Evolutionary conservation across 1,140 invertebrate genomes (phyloP).

Genomic region (Plodia interpunctella): DNA sequence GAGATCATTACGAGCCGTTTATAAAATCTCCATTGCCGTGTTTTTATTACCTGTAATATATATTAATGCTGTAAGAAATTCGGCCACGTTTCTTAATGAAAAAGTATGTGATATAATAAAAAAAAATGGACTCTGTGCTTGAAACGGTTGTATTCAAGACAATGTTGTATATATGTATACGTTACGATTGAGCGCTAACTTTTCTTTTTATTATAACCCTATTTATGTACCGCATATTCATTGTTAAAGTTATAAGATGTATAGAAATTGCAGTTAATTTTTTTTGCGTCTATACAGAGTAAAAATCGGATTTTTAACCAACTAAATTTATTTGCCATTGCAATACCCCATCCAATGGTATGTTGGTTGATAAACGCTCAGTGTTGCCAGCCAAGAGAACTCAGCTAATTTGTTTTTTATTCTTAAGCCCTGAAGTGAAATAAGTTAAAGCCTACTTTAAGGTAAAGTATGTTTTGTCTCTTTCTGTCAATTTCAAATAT

Average conservation of each 20-base stretch:
- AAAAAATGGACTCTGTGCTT: slow-evolving; percentile 36
- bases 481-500: too few relatives aligned
- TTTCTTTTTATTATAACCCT: slow-evolving; percentile 14
- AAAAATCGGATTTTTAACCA: too few relatives aligned
- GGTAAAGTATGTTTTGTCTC: too few relatives aligned
- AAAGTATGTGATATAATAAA: background rate
- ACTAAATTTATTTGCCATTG: too few relatives aligned
- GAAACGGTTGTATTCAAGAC: slow-evolving; percentile 41
- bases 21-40: background rate
- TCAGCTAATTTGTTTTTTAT: too few relatives aligned
- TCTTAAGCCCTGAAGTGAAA: too few relatives aligned
- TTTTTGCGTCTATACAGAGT: too few relatives aligned
- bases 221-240: background rate
- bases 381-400: too few relatives aligned
- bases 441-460: too few relatives aligned
- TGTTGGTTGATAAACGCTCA: too few relatives aligned
- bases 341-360: too few relatives aligned
- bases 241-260: background rate
- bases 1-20: background rate
- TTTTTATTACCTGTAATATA: background rate
- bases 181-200: background rate
- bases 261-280: too few relatives aligned
- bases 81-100: slow-evolving; percentile 39
- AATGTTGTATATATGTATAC: slow-evolving; percentile 38
- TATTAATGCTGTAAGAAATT: slow-evolving; percentile 16